phyloP scores from a whole-genome alignment of 2,888 invertebrate genomes.

The Luffia ferchaultella region DNA sequence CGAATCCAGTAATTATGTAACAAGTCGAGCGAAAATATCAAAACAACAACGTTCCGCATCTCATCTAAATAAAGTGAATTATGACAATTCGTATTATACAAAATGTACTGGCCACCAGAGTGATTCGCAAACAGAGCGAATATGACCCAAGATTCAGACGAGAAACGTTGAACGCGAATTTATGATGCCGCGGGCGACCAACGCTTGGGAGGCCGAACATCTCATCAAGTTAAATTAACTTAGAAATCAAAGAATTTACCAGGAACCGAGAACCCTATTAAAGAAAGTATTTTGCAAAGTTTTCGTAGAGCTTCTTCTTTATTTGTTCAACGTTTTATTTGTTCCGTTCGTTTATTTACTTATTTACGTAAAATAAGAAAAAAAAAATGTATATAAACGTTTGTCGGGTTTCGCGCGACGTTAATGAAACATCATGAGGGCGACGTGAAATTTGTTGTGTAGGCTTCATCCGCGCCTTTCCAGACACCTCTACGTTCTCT shows the following conservation, averaged over 20 bases:
- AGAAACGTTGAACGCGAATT: not conserved
- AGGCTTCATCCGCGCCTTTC: not conserved
- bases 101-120: no score
- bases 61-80: no score
- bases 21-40: no score
- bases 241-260: slow-evolving; percentile 20
- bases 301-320: slow-evolving; percentile 2
- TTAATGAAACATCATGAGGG: not conserved
- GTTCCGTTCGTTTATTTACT: not conserved
- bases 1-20: no score
- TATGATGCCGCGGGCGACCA: slow-evolving; percentile 3
- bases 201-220: slow-evolving; percentile 12
- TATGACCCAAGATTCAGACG: not conserved
- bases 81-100: no score
- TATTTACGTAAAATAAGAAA: not conserved
- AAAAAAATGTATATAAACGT: not conserved
- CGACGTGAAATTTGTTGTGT: not conserved
- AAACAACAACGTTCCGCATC: no score
- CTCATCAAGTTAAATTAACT: slow-evolving; percentile 24
- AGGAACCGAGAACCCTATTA: slow-evolving; percentile 3
- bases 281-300: slow-evolving; percentile 8
- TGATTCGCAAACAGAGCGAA: not conserved
- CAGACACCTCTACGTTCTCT: not conserved
- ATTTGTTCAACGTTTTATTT: not conserved
- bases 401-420: not conserved